Percentiles rank a stretch among this genome's conserved stretches.
Evolutionary conservation across 1,140 invertebrate species (phyloP).

Genomic region (Plodia interpunctella): DNA sequence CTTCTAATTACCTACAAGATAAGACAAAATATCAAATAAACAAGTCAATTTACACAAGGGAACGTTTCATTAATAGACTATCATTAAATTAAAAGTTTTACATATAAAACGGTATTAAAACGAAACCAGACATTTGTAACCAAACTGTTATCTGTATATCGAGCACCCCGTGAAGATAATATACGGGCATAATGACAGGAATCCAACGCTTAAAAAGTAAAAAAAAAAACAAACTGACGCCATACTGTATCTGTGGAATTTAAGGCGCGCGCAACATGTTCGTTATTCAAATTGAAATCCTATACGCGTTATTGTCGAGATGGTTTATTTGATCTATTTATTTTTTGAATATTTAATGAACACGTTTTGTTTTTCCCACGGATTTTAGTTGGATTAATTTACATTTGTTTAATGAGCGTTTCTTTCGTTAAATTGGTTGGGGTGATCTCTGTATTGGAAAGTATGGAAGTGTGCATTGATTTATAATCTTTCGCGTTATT

Average conservation of each 20-base stretch:
- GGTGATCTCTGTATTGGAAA: background rate
- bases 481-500: too few relatives aligned
- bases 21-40: slow-evolving; percentile 8
- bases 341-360: slow-evolving; percentile 17
- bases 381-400: slow-evolving; percentile 13
- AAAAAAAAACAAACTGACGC: slow-evolving; percentile 37
- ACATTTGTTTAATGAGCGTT: background rate
- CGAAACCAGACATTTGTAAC: slow-evolving; percentile 25
- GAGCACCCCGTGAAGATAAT: slow-evolving; percentile 54
- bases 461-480: background rate
- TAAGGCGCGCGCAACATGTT: slow-evolving; percentile 46
- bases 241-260: slow-evolving; percentile 51
- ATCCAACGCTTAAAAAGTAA: slow-evolving; percentile 41
- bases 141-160: slow-evolving; percentile 33
- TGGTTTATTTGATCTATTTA: slow-evolving; percentile 39
- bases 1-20: background rate
- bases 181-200: slow-evolving; percentile 59
- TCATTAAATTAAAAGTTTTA: slow-evolving; percentile 8
- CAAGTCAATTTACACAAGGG: background rate
- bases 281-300: slow-evolving; percentile 52
- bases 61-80: background rate
- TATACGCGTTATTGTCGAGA: slow-evolving; percentile 36
- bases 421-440: slow-evolving; percentile 6
- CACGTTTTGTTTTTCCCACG: slow-evolving; percentile 9
- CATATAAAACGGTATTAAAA: slow-evolving; percentile 11